These are phyloP conservation scores for Lucilia sericata DNA, from an alignment of 1,140 invertebrate genomes.

Conservation along the genomic window DNA sequence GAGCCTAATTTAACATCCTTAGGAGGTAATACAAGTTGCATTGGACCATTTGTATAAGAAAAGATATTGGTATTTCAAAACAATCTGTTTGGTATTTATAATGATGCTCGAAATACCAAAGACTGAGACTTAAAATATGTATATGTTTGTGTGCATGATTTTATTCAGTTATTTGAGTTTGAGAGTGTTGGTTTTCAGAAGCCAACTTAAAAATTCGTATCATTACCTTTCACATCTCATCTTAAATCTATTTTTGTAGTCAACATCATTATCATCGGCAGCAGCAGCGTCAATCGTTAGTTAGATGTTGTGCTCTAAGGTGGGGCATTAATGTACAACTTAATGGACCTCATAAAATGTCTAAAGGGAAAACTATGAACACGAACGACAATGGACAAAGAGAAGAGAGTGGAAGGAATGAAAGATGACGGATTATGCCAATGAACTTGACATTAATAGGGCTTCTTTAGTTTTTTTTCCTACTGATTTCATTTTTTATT, in stretches of 20 bases:
- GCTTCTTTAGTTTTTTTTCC: slow-evolving; percentile 51
- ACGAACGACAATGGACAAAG: background rate
- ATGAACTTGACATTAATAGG: slow-evolving; percentile 67
- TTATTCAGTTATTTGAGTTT: background rate
- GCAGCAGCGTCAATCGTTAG: background rate
- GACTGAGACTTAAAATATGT: too few species aligned
- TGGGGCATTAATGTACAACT: slow-evolving; percentile 15
- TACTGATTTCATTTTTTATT: background rate
- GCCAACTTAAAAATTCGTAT: background rate
- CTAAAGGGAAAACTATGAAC: background rate
- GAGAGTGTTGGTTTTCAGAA: background rate
- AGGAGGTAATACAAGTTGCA: too few species aligned
- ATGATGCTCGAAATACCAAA: too few species aligned
- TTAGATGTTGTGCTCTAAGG: background rate
- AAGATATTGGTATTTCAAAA: background rate
- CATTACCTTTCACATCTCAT: background rate
- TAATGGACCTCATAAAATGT: slow-evolving; percentile 3
- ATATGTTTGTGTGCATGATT: too few species aligned
- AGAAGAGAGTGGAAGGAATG: background rate
- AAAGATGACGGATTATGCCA: slow-evolving; percentile 57
- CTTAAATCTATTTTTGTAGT: slow-evolving; percentile 7
- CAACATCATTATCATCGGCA: background rate
- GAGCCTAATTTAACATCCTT: too few species aligned
- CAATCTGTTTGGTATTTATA: background rate
- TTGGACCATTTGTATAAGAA: background rate